A percentile compares a stretch with the other conserved stretches of the same genome.
Evolutionary conservation across 2,113 vertebrate genomes (phyloP).

Genomic region (Archocentrus centrarchus): DNA sequence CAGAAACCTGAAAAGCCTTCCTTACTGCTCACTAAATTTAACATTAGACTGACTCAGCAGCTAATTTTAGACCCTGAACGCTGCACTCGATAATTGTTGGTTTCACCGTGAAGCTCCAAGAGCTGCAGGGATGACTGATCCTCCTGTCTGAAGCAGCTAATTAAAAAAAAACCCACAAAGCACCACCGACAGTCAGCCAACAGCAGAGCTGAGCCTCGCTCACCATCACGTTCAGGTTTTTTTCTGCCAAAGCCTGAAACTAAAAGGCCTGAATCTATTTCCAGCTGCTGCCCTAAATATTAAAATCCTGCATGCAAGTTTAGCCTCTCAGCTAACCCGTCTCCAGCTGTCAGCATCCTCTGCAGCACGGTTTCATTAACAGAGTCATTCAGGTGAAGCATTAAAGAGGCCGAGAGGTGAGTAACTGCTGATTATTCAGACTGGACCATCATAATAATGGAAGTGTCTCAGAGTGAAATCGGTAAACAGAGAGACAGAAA

Average conservation of each 20-base stretch:
- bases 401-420: slow-evolving; percentile 13
- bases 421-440: neutral
- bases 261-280: slow-evolving; percentile 6
- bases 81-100: neutral
- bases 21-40: neutral
- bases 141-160: neutral
- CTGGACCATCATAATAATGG: neutral
- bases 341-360: neutral
- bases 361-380: slow-evolving; percentile 8
- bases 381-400: slow-evolving; percentile 24
- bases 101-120: neutral
- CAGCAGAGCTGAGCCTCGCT: neutral
- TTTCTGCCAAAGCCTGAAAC: neutral
- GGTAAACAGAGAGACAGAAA: neutral
- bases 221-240: neutral
- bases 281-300: slow-evolving; percentile 37
- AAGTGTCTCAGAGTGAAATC: neutral
- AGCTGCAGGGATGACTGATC: slow-evolving; percentile 3
- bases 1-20: neutral
- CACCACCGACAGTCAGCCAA: neutral
- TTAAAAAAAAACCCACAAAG: neutral
- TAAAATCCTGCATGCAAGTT: slow-evolving; percentile 3
- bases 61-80: neutral
- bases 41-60: neutral
- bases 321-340: neutral